Base-by-base conservation (phyloP, 2,113 vertebrate species). In the Theropithecus gelada region DNA sequence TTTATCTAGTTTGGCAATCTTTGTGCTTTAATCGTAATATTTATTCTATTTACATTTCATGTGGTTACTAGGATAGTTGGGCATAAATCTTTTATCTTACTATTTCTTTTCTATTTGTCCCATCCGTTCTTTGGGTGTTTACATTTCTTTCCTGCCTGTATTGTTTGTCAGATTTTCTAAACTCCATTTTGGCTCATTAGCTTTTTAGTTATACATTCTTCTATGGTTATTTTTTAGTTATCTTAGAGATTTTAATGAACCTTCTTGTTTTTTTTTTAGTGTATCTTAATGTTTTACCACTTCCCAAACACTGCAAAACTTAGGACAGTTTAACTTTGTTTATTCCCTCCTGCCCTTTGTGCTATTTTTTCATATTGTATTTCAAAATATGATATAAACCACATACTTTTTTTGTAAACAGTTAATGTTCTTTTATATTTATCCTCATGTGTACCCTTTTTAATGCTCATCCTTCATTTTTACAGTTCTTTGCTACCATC, bases 11-110 rank as follows among this genome's bases (percentile, higher is more conserved):
- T 93, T 88, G n/a, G 75, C 40, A 92, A 3, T 82, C 20, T 94
- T 72, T 93, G 61, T 70, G n/a, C 66, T 96, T 87, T 90, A 72
- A 43, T 91, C 91, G 43, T n/a, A 40, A 55, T 95, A n/a, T 88
- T 83, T 87, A 38, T 90, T 96, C 82, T 85, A 20, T 86, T 96
- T 96, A 92, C 9, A 82, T 75, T 96, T 96, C 80, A 92, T 92
- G 18, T 92, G 79, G 88, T 72, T 94, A 73, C 76, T 88, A 27
- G 35, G 55, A 59, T 66, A 68, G 6, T 88, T 78, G 50, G 72
- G 25, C 85, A 83, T 79, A 81, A 66, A 72, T 90, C 27, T n/a
- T 7, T 87, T 48, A 70, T 89, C 16, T 94, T 30, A 86, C 20
- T 55, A 43, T 48, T 83, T 88, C 14, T 70, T 86, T 75, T 96